phyloP scores from a whole-genome alignment of 2,888 invertebrate genomes.

The Lithophane leautieri region DNA sequence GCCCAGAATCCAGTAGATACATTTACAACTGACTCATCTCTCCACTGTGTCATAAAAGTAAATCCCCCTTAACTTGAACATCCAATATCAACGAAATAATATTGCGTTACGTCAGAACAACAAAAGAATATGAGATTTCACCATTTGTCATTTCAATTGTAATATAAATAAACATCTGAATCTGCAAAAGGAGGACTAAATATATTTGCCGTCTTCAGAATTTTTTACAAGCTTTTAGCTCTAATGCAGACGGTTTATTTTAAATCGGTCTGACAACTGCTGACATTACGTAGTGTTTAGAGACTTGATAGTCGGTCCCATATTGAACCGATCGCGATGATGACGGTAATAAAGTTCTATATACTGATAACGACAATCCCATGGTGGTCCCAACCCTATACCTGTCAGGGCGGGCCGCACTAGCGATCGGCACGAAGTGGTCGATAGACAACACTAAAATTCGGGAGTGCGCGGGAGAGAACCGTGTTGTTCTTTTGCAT shows the following conservation, averaged over 20 bases:
- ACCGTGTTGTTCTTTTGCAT: too few relatives aligned
- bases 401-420: too few relatives aligned
- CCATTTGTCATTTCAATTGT: conserved; percentile 53
- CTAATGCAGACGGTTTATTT: not conserved
- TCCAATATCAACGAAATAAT: conserved; percentile 50
- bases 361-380: too few relatives aligned
- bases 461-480: too few relatives aligned
- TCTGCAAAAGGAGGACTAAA: conserved; percentile 14
- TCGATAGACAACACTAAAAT: too few relatives aligned
- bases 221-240: conserved; percentile 20
- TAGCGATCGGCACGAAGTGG: too few relatives aligned
- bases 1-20: conserved; percentile 25
- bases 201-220: conserved; percentile 30
- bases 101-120: conserved; percentile 35
- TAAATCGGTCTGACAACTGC: not conserved
- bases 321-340: not conserved
- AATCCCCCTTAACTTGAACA: conserved; percentile 43
- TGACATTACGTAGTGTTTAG: not conserved
- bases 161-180: conserved; percentile 37
- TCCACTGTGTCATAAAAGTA: conserved; percentile 34
- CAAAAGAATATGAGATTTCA: conserved; percentile 58
- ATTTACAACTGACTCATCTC: conserved; percentile 32
- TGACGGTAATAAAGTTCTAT: not conserved
- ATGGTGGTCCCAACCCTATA: too few relatives aligned
- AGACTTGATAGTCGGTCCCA: not conserved